Evolutionary conservation across 2,113 vertebrate species (phyloP).

Genomic region (Paradoxurus hermaphroditus): DNA sequence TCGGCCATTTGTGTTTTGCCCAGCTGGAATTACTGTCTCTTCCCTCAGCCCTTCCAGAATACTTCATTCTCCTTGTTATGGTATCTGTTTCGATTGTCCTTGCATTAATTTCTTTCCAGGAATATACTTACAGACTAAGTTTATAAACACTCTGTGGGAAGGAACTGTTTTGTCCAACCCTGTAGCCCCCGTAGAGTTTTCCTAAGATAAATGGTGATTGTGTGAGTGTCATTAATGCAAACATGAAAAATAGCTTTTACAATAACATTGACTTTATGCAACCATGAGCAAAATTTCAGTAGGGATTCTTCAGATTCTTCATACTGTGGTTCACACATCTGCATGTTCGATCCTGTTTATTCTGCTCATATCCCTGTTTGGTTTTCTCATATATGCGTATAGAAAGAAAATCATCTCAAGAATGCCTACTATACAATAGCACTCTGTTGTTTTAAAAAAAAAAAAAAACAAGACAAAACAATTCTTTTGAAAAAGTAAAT

Average conservation of each 20-base stretch:
- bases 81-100: not conserved
- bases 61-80: not conserved
- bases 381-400: not conserved
- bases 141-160: not conserved
- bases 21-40: not conserved
- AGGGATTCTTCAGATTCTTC: not conserved
- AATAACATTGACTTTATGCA: not conserved
- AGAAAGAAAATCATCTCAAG: conserved; percentile 37
- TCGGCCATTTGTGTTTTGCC: not conserved
- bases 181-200: not conserved
- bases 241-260: not conserved
- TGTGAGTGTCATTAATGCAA: not conserved
- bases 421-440: conserved; percentile 8
- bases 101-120: not conserved
- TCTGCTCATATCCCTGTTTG: not conserved
- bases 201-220: not conserved
- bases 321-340: not conserved
- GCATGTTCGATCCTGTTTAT: not conserved
- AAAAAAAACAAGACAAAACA: not conserved
- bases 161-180: not conserved
- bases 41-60: not conserved
- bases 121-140: not conserved
- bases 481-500: conserved; percentile 52
- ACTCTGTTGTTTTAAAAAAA: not conserved
- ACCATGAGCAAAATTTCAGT: not conserved